Base-by-base conservation (phyloP, 2,113 vertebrate genomes). In the Arothron firmamentum region DNA sequence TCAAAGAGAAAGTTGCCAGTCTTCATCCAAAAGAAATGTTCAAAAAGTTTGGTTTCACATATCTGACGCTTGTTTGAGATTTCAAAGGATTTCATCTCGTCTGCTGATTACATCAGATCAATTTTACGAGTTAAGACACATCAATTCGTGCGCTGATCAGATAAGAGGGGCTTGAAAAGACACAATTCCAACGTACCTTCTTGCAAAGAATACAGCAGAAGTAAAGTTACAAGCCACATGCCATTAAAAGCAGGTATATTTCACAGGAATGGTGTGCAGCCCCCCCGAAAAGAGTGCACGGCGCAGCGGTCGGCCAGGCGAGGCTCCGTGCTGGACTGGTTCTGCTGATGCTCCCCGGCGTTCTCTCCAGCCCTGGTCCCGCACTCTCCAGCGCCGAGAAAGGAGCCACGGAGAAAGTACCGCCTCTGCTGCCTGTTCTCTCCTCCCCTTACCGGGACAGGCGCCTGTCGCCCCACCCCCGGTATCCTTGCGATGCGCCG, bases 181-280 rank as follows among this genome's bases (percentile, higher is more conserved):
- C 19, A 53, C 21, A 46, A 63, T 56, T 57, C 41, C 59, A 64
- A 87, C 90, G 51, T 93, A 96, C 95, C 95, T 96, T 93, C 91
- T 92, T 90, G 93, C 86, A 95, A 93, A 93, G 94, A 95, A 94
- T 94, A 96, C 92, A 98, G 94, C 93, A 97, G 95, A 93, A 96
- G 89, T 92, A 97, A 93, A 96, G 94, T 97, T 94, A 96, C 94
- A 94, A 96, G 95, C 96, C 95, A 98, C 96, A 98, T 98, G 93
- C 96, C 96, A 97, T 96, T 93, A 92, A 95, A 90, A 94, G 94
- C 93, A 92, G 90, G 91, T 90, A 77, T 88, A 90, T 92, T 93
- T 91, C 92, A 92, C 90, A 90, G 93, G 93, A 92, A 93, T 93
- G 90, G 86, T 90, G 92, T 92, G 91, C 93, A 91, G 92, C 87